Conservation (phyloP, 2,113 vertebrate genomes). For the Eulacestoma nigropectus region DNA sequence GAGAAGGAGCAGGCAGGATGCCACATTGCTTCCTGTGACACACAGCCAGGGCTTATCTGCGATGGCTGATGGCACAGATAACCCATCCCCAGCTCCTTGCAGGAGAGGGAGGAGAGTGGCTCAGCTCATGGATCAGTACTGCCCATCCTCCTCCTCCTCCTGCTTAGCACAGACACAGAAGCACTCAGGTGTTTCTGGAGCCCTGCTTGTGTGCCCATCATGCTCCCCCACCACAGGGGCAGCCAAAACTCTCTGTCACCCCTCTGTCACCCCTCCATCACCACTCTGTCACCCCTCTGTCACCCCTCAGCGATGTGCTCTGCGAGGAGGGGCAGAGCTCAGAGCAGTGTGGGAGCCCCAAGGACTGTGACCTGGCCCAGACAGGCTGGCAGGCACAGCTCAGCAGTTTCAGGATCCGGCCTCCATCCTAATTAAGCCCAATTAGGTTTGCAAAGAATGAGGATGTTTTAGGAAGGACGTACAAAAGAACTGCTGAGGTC, state of each 20-base stretch:
- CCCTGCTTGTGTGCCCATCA: accelerated
- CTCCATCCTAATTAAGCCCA: background rate
- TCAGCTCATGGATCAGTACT: too few relatives aligned
- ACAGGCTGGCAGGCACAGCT: background rate
- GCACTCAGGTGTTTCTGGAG: background rate
- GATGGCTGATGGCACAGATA: background rate
- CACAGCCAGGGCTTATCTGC: background rate
- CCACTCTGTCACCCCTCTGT: background rate
- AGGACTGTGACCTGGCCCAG: background rate
- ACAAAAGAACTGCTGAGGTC: background rate
- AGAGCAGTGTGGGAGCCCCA: background rate
- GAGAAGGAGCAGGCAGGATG: slow-evolving; percentile 23
- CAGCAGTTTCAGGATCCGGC: background rate
- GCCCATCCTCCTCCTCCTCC: background rate
- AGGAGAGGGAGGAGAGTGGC: background rate
- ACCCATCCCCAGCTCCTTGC: background rate
- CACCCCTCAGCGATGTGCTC: background rate
- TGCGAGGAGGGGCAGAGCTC: background rate
- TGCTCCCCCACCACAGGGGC: background rate
- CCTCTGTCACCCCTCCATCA: background rate
- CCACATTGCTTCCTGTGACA: slow-evolving; percentile 2
- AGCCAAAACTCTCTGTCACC: background rate
- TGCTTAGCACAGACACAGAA: accelerated
- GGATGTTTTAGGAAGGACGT: background rate
- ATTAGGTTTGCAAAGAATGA: background rate